A percentile compares a stretch with the other conserved stretches of the same genome.
Evolutionary conservation across 1,140 invertebrate species (phyloP).

Genomic region (Cataglyphis hispanica): DNA sequence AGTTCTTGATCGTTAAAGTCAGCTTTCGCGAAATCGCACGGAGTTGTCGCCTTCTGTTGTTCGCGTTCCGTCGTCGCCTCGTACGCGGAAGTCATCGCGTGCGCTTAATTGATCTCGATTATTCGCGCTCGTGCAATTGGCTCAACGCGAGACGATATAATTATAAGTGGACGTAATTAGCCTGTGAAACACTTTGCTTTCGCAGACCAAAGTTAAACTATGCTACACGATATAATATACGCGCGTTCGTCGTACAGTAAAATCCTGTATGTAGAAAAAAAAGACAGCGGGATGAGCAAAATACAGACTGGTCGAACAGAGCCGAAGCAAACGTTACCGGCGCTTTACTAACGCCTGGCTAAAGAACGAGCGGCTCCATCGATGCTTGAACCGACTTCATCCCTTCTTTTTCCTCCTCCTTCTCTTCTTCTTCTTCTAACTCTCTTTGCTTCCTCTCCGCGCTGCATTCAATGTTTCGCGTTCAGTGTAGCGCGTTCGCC

Average conservation of each 20-base stretch:
- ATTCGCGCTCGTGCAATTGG: constrained; percentile 35
- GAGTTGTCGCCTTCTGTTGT: constrained; percentile 21
- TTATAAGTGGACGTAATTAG: not conserved
- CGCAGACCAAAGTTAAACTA: not conserved
- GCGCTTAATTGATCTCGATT: constrained; percentile 51
- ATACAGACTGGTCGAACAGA: not conserved
- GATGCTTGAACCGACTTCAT: constrained; percentile 21
- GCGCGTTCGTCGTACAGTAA: not conserved
- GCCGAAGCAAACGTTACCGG: not conserved
- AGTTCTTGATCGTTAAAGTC: not conserved
- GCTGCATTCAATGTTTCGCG: constrained; percentile 40
- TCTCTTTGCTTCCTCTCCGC: constrained; percentile 11
- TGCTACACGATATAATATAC: not conserved
- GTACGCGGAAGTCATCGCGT: constrained; percentile 69
- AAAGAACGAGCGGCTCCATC: constrained; percentile 28
- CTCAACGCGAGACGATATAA: not conserved
- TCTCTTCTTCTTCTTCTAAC: constrained; percentile 41
- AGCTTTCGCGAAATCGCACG: constrained; percentile 7
- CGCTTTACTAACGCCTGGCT: no score
- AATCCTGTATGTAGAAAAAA: not conserved
- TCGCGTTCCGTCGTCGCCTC: constrained; percentile 34
- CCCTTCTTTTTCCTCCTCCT: constrained; percentile 18
- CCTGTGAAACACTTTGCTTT: not conserved
- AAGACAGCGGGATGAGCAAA: not conserved
- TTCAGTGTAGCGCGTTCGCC: not conserved